Evolutionary conservation across 2,888 invertebrate genomes (phyloP).

Genomic region (Cheilosia grossa): DNA sequence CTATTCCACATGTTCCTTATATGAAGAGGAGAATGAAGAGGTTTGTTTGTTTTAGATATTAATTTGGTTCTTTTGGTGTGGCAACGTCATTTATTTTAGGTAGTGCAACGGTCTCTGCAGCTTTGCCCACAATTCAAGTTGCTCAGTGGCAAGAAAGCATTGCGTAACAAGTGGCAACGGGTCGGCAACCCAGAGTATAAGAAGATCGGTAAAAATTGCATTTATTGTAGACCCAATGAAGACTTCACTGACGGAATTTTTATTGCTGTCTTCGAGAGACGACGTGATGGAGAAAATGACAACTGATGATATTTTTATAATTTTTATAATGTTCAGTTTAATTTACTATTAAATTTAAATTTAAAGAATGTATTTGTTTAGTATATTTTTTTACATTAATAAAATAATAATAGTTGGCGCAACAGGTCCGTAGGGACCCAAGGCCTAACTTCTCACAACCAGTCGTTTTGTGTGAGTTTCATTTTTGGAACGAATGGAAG

Average conservation of each 20-base stretch:
- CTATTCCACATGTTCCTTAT: constrained; percentile 97
- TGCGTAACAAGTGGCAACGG: constrained; percentile 88
- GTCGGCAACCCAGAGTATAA: constrained; percentile 87
- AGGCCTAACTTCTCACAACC: no score
- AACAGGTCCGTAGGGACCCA: no score
- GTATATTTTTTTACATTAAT: no score
- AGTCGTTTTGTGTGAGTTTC: no score
- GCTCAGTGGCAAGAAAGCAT: constrained; percentile 85
- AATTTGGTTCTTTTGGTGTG: constrained; percentile 85
- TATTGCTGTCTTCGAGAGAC: constrained; percentile 92
- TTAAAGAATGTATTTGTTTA: no score
- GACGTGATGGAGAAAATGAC: constrained; percentile 32
- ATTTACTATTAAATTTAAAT: not conserved
- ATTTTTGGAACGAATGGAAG: no score
- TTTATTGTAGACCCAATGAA: constrained; percentile 89
- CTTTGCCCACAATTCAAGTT: constrained; percentile 85
- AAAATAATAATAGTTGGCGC: no score
- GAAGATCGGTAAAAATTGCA: constrained; percentile 88
- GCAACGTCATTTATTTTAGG: constrained; percentile 83
- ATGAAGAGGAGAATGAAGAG: constrained; percentile 95
- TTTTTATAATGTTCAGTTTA: not conserved
- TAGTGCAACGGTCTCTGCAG: constrained; percentile 83
- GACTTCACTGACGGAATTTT: constrained; percentile 98
- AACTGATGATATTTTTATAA: constrained; percentile 8
- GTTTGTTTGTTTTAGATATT: constrained; percentile 84